These are phyloP conservation scores for Hypocryptadius cinnamomeus DNA, from an alignment of 2,113 vertebrate genomes.

Conservation along the genomic window DNA sequence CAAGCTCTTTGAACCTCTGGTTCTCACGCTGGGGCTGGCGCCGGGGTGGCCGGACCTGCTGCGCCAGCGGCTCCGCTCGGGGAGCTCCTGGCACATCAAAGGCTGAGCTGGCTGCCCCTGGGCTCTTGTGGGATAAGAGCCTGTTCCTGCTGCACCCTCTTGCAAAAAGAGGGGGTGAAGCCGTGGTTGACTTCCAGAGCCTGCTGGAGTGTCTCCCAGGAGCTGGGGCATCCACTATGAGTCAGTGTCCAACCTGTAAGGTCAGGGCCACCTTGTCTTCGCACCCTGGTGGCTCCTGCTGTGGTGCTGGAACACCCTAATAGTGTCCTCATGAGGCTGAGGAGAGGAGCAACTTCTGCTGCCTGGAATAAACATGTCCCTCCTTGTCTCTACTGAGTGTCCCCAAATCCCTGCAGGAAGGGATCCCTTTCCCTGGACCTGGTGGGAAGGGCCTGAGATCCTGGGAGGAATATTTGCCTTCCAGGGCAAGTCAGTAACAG, in stretches of 20 bases:
- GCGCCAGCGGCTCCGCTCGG: background rate
- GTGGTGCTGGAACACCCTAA: background rate
- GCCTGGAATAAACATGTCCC: fast-evolving
- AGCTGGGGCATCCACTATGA: background rate
- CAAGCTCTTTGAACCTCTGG: background rate
- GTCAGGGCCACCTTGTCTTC: background rate
- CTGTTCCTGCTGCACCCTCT: background rate
- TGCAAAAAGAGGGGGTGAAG: background rate
- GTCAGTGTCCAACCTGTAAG: background rate
- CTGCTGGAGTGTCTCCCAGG: background rate
- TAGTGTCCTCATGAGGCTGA: background rate
- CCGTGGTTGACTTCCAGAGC: background rate
- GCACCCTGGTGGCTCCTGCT: background rate
- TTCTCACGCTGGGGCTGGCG: background rate
- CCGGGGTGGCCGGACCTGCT: background rate
- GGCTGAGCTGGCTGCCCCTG: background rate
- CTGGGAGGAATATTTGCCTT: background rate
- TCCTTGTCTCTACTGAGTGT: background rate
- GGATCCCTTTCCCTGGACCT: fast-evolving
- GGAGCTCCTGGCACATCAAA: background rate
- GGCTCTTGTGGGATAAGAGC: background rate
- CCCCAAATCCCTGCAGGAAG: background rate
- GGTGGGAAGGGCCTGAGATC: too few species aligned
- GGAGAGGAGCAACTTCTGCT: background rate
- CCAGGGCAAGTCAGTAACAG: too few species aligned